Evolutionary conservation across 2,113 vertebrate species (phyloP), one percentile per base, ranked within the genome.

Genomic region (Gila orcuttii): DNA sequence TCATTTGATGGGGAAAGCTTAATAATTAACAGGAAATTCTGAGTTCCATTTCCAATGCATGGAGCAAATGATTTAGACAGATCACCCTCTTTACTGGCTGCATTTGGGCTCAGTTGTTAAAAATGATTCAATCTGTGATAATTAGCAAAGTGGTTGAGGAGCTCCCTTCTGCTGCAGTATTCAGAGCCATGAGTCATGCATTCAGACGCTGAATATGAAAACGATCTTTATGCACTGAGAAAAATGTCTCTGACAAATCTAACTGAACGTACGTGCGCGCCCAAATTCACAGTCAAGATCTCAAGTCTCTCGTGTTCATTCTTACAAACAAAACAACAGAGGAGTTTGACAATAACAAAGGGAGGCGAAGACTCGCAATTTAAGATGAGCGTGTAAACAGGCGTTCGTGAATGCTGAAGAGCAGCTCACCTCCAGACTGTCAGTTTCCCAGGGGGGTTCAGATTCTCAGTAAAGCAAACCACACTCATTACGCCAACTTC

Each of bases 71-170:
- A 87, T 57, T 87, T 42, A 84, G 62, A 87, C 33, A 78, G 23
- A 83, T 83, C 31, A n/a, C 23, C 12, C 68, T 59, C 75, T 82
- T 82, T 52, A 78, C n/a, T 17, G 13, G 79, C 74, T 82, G 62
- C 73, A 81, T 78, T 81, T 79, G 42, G 82, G 80, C 50, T 77
- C 57, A 74, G 71, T 82, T 62, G 71, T 87, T 88, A 84, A 88
- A 86, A 86, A 86, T 64, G 47, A 82, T 86, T 86, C 66, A 36
- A 64, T 86, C 79, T 82, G 85, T 76, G 73, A 86, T 84, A 84
- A 84, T 86, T 57, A 83, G 52, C 79, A 69, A 79, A 69, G 33
- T 36, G 77, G 68, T 74, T 36, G 50, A 64, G 47, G 82, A 75
- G 33, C 69, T 82, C 50, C 33, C 33, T 59, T 89, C 69, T 81